Evolutionary conservation across 2,888 invertebrate species (phyloP).

Genomic region (Nomada ferruginata): DNA sequence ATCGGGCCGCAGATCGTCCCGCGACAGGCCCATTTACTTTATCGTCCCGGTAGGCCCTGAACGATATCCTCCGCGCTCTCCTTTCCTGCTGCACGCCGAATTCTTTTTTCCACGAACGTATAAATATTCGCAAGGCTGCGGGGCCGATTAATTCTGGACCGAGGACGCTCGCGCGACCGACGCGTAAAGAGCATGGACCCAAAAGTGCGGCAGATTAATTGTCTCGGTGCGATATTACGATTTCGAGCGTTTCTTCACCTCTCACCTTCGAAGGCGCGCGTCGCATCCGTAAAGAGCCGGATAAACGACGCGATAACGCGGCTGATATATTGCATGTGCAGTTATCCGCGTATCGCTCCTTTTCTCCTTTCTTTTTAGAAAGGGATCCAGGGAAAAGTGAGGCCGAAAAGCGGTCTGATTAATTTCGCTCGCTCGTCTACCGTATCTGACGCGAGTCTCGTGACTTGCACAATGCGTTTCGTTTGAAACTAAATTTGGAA

Average conservation of each 20-base stretch:
- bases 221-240: conserved; percentile 20
- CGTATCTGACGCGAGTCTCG: neutral
- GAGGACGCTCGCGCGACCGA: conserved; percentile 39
- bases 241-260: conserved; percentile 23
- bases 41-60: conserved; percentile 40
- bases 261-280: neutral
- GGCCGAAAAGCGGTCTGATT: conserved; percentile 23
- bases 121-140: conserved; percentile 50
- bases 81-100: neutral
- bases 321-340: conserved; percentile 43
- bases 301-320: conserved; percentile 51
- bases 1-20: neutral
- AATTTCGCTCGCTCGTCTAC: conserved; percentile 15
- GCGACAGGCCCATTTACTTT: conserved; percentile 37
- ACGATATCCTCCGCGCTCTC: conserved; percentile 44
- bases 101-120: conserved; percentile 11
- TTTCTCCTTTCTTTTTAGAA: neutral
- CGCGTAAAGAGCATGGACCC: conserved; percentile 37
- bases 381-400: neutral
- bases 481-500: neutral
- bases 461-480: neutral
- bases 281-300: conserved; percentile 40
- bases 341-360: conserved; percentile 13
- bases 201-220: conserved; percentile 50
- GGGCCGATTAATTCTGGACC: conserved; percentile 53